Base-by-base conservation (phyloP, 2,888 invertebrate genomes). In the Diachrysia chrysitis region DNA sequence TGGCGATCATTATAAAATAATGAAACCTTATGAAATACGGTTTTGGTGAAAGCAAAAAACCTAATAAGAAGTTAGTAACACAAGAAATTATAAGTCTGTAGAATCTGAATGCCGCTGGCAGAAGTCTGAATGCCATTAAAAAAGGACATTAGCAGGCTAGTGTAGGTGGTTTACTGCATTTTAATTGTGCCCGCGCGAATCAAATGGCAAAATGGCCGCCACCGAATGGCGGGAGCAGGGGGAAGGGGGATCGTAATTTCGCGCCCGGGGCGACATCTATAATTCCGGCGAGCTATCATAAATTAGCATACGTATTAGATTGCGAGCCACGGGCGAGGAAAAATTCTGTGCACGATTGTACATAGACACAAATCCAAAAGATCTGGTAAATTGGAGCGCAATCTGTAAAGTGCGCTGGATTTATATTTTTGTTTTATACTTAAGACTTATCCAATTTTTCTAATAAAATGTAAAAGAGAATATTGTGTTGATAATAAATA, bases 301-400 rank as follows among this genome's bases (percentile, higher is more conserved):
- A 94, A 95, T 95, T 95, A 93, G 93, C 94, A 94, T 94, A 94
- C 90, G 93, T 93, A 94, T 94, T 95, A 93, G 92, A 93, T 91
- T 91, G 88, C 85, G 80, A 82, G 82, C 83, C 85, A 84, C 80
- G 69, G 74, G 83, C 79, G 84, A 84, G 81, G 85, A 89, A 87
- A 85, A 88, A 92, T 93, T 93, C 90, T 81, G 85, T 87, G 87
- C 90, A 90, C 88, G 91, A 89, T 83, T 86, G 80, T 89, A 87
- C 84, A 83, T 76, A 85, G 82, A 81, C 79, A 81, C 83, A 84
- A 85, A 87, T 87, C 82, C 73, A 73, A 73, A 78, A 69, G 78
- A 85, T 86, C 80, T 75, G 78, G 60, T 73, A 85, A 88, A 87
- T 89, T 86, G 81, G 81, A 80, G 61, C 53, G 65, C 73, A 75